Evolutionary conservation across 2,888 invertebrate genomes (phyloP).

Genomic region (Bimastos eiseni): DNA sequence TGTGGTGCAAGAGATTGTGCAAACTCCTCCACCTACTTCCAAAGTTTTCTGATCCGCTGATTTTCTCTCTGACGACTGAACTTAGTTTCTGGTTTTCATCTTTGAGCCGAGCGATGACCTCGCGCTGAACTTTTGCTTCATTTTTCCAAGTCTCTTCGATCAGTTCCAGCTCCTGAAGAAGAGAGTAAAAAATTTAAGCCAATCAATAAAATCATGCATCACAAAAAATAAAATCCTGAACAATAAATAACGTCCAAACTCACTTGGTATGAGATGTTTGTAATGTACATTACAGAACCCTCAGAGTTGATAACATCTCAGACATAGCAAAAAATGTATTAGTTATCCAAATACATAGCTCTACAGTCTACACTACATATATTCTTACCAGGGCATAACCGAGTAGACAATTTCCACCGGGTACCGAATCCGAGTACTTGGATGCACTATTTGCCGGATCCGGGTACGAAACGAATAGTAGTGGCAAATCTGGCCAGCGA

Average conservation of each 20-base stretch:
- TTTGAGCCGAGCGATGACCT: conserved; percentile 81
- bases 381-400: no score
- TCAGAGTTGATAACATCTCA: background rate
- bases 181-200: background rate
- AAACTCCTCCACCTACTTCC: conserved; percentile 16
- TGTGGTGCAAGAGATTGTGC: background rate
- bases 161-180: conserved; percentile 82
- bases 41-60: conserved; percentile 27
- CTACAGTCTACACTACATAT: no score
- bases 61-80: conserved; percentile 50
- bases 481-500: no score
- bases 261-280: background rate
- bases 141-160: conserved; percentile 94
- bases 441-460: no score
- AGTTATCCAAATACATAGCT: background rate
- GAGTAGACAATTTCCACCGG: no score
- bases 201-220: background rate
- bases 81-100: conserved; percentile 85
- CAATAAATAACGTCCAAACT: background rate
- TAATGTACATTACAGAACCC: background rate
- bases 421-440: no score
- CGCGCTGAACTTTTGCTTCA: conserved; percentile 85
- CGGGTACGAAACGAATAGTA: no score
- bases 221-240: background rate
- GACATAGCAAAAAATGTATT: background rate